Base-by-base conservation (phyloP, 1,140 invertebrate genomes). In the Aleiodes sp. region DNA sequence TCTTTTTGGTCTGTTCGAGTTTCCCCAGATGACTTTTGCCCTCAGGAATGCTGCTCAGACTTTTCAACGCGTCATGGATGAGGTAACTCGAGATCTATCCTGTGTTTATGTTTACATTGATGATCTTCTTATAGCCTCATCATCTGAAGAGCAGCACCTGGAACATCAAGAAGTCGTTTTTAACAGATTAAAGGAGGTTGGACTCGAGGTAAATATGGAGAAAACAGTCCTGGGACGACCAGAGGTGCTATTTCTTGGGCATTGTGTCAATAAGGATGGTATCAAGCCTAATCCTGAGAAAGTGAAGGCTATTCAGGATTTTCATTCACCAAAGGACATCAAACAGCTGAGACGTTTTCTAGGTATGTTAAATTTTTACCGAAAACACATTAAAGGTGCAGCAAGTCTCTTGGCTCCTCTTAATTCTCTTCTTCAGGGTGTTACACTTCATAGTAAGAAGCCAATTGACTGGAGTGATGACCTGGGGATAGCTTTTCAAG, bases 1-100 rank as follows among this genome's bases (percentile, higher is more conserved):
- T 12, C 80, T 65, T 67, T 52, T 80, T 65, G 39, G 78, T 78
- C 68, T 73, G 80, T 80, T n/a, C n/a, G n/a, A n/a, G n/a, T n/a
- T n/a, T n/a, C n/a, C n/a, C n/a, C n/a, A n/a, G n/a, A n/a, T n/a
- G 76, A 72, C 74, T 2, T 80, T 80, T 37, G 77, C 75, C 9
- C 43, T 82, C 12, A 57, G 74, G 4, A 74, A 74, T 29, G 68
- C 63, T 4, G 62, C 67, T 2, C 70, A 68, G 37, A 28, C 61
- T 4, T 89, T 87, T 64, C 82, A 87, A 73, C 59, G 85, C 9
- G 73, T 82, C 8, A 86, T 88, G 68, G 79, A 85, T 70, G 26
- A 76, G 12, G 73, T 86, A 0, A 70, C 84, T 4, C 19, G 28
- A 35, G 43, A 37, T 2, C 43, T 74, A 3, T 41, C 46, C 6